Conservation (phyloP, 2,797 vertebrate species). For the Triplophysa bombifrons region DNA sequence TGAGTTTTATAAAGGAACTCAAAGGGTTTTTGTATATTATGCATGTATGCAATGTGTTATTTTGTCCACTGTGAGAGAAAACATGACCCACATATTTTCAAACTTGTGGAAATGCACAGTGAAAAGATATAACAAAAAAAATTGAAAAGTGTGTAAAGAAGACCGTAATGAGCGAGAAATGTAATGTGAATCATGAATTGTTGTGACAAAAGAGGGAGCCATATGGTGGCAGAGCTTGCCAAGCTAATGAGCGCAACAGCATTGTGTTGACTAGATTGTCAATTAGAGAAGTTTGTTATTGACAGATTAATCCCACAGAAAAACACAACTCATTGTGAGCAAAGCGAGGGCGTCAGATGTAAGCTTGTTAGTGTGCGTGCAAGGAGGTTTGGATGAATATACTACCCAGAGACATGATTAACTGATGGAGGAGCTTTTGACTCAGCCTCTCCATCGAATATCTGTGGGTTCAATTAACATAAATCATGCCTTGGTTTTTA, state of each 20-base stretch:
- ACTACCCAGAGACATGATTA: constrained; percentile 62
- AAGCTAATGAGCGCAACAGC: constrained; percentile 47
- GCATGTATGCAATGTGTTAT: background rate
- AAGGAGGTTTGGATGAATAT: constrained; percentile 33
- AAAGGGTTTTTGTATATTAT: too few relatives aligned
- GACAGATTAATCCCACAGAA: constrained; percentile 55
- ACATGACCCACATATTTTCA: background rate
- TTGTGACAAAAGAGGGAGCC: constrained; percentile 33
- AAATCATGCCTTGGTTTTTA: constrained; percentile 8
- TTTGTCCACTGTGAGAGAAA: background rate
- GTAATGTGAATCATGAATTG: constrained; percentile 1
- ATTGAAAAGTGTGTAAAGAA: background rate
- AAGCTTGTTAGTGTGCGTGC: constrained; percentile 36
- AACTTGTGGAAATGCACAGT: background rate
- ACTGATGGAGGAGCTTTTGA: constrained; percentile 52
- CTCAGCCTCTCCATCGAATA: constrained; percentile 8
- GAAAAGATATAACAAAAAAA: constrained; percentile 4
- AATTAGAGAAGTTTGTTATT: constrained; percentile 40
- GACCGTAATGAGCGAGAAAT: background rate
- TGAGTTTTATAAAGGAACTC: background rate
- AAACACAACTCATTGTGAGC: constrained; percentile 17
- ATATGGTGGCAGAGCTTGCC: constrained; percentile 26
- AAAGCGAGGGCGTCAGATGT: constrained; percentile 12
- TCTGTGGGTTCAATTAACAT: constrained; percentile 26
- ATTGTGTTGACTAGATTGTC: constrained; percentile 43